A percentile compares a stretch with the other conserved stretches of the same genome.
phyloP scores from a whole-genome alignment of 23 tunicate genomes.

The Oikopleura albicans region DNA sequence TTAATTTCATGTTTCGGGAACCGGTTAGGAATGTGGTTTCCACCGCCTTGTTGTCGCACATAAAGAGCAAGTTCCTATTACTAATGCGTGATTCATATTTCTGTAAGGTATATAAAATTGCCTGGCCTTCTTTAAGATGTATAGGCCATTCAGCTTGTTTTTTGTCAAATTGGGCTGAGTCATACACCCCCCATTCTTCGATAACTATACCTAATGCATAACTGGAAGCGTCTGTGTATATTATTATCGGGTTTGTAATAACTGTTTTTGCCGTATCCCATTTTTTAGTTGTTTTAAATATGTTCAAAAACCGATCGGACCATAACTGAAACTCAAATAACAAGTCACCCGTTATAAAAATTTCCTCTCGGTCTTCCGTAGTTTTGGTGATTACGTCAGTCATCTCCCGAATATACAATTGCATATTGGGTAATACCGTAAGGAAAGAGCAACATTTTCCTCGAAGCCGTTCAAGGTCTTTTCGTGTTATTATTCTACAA shows the following conservation, averaged over 20 bases:
- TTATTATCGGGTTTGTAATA: not conserved
- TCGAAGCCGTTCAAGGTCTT: not conserved
- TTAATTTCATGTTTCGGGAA: not conserved
- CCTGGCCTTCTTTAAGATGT: not conserved
- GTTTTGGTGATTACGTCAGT: not conserved
- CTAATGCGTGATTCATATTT: not conserved
- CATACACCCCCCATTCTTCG: not conserved
- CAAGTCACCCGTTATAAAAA: not conserved
- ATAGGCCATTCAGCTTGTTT: not conserved
- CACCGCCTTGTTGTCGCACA: not conserved
- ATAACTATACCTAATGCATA: not conserved
- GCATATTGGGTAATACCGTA: not conserved
- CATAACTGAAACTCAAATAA: not conserved
- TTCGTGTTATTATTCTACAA: not conserved
- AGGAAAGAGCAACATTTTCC: not conserved
- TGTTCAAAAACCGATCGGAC: not conserved
- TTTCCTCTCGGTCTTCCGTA: too few species aligned
- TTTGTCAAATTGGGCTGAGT: too few species aligned
- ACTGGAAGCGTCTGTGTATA: not conserved
- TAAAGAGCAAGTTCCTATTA: not conserved
- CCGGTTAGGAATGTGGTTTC: not conserved
- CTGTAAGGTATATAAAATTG: not conserved
- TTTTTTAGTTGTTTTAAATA: too few species aligned
- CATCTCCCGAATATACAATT: not conserved
- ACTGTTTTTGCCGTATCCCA: not conserved